Evolutionary conservation across 2,888 invertebrate species (phyloP), one percentile per base, ranked within the genome.

Genomic region (Aspidapion aeneum): DNA sequence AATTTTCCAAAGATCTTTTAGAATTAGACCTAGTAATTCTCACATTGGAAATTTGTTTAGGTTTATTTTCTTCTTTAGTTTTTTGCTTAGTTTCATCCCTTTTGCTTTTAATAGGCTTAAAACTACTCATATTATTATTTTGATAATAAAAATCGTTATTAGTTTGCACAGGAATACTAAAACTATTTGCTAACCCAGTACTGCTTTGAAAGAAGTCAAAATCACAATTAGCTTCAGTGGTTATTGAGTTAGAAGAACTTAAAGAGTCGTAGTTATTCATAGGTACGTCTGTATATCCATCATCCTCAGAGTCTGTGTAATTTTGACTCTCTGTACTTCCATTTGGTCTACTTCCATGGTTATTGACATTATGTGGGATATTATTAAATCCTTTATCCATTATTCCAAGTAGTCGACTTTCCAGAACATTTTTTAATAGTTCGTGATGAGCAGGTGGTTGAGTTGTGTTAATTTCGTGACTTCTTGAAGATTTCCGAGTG

Each of bases 151-250:
- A 21, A 52, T 51, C 20, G 52, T 18, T 18, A 16, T 51, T 55
- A 0, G 16, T 20, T 2, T 50, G 18, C 1, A 17, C 57, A 1
- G 19, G 49, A 19, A 51, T 20, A 19, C 12, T 59, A 21, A 51
- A 20, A 12, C 22, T 57, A 9, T 21, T 54, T 12, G 22, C 21
- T 16, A 21, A 12, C 16, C 7, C 1, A 18, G 66, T 76, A 64
- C 80, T 78, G 64, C 79, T 79, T 69, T 83, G 83, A 69, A 82
- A 86, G 74, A 85, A 87, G 69, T 86, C 86, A 72, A 87, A 87
- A 73, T 87, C 87, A 71, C 86, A 84, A 71, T 86, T 86, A 21
- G 86, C 87, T 66, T 85, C 85, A 0, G 86, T 86, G 1, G 86
- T 86, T 49, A 85, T 86, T 5, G 86, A 86, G 69, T 84, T 84